Conservation (phyloP, 2,888 invertebrate species). For the Tenthredo livida region DNA sequence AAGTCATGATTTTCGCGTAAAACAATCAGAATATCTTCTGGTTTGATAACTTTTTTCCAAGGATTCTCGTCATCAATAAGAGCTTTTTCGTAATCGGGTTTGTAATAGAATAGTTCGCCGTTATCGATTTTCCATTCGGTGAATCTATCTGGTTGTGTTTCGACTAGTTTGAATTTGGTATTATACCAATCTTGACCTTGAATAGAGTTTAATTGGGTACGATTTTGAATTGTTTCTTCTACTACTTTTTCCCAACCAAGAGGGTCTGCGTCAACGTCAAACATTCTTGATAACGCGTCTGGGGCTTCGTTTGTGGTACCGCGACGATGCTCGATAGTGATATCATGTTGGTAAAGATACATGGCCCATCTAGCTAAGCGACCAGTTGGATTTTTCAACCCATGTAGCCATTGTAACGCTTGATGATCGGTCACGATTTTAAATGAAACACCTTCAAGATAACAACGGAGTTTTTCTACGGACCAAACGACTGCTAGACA, state of each 20-base stretch:
- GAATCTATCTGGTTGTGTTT: conserved; percentile 21
- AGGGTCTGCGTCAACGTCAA: conserved; percentile 52
- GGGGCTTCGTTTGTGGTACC: conserved; percentile 58
- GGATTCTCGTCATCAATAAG: conserved; percentile 54
- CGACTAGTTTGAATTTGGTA: conserved; percentile 43
- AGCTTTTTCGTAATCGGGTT: conserved; percentile 48
- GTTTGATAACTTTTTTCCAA: conserved; percentile 42
- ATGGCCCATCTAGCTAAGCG: conserved; percentile 58
- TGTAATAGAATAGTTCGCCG: conserved; percentile 31
- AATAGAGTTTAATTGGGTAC: conserved; percentile 40
- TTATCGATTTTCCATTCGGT: conserved; percentile 31
- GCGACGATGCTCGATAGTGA: conserved; percentile 54
- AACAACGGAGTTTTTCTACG: conserved; percentile 56
- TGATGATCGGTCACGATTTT: conserved; percentile 57
- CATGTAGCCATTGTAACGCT: conserved; percentile 54
- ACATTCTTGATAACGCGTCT: conserved; percentile 55
- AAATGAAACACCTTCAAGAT: conserved; percentile 53
- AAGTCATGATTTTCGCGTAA: conserved; percentile 54
- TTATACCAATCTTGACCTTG: conserved; percentile 52
- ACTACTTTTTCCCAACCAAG: conserved; percentile 47
- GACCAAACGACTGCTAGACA: conserved; percentile 54
- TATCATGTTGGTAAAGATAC: conserved; percentile 53
- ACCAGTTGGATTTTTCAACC: conserved; percentile 41
- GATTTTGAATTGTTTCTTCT: conserved; percentile 48
- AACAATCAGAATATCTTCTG: conserved; percentile 42